Base-by-base conservation (phyloP, 2,888 invertebrate genomes). In the Tetragonula carbonaria region DNA sequence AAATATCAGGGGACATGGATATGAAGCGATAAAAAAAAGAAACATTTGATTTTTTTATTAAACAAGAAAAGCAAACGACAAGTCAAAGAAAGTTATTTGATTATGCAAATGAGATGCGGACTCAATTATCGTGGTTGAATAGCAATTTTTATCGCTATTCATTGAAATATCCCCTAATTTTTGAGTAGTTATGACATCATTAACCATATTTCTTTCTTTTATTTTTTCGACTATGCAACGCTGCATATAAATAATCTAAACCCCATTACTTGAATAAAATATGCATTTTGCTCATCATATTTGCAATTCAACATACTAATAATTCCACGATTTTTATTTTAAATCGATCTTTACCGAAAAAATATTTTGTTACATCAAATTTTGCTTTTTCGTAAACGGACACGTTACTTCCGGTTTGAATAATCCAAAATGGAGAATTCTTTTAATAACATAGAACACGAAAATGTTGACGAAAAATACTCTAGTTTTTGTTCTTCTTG, bases 401-500 rank as follows among this genome's bases (percentile, higher is more conserved):
- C 33, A 33, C 14, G 67, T 23, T 23, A 23, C n/a, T 78, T 78
- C 53, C 80, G 59, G 33, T 71, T 59, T 51, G 14, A 14, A 4
- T 53, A 6, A n/a, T 78, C 68, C 16, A 62, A 83, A 65, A 79
- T 75, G 72, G 51, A 72, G 50, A 57, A 51, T 53, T 57, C 6
- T 18, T 14, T 23, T 50, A 38, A 50, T 5, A 62, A 11, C 6
- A 23, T 23, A 13, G 45, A 6, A 50, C 6, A 74, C 55, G 50
- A 50, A 53, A 62, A 62, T 59, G 23, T 38, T 66, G 16, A 63
- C 1, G 23, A 76, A 23, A 62, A 85, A 65, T 80, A 45, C 23
- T 65, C n/a, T 0, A 78, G 78, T 33, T 83, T 87, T 53, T 87
- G 87, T 75, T 83, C 78, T 38, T 75, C 82, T 62, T 87, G 87